Evolutionary conservation across 2,113 vertebrate species (phyloP), one percentile per base, ranked within the genome.

Genomic region (Phrynosoma blainvillii): DNA sequence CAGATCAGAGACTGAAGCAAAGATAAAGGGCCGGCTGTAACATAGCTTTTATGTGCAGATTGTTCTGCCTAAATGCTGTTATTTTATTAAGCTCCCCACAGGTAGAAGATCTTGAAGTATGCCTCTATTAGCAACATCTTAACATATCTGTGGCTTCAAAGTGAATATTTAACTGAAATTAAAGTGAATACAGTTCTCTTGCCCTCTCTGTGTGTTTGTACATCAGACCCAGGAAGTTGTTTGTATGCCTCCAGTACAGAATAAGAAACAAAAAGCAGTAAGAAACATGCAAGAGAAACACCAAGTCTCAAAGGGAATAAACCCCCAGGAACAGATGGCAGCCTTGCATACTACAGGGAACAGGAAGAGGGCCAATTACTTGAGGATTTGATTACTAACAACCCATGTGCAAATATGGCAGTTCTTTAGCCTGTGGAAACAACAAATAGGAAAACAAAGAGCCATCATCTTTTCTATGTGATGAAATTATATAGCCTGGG

Each of bases 331-430:
- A 36, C 79, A 82, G 86, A 87, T 82, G 86, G 86, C 68, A 81
- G 7, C 42, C 70, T 87, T 42, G 47, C 78, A 54, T 73, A 30
- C 78, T 11, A 87, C n/a, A 81, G 79, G 65, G 52, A 80, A 62
- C n/a, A 8, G 79, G 68, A 56, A 73, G 78, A 81, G 27, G 30
- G 40, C 52, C 47, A 74, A 73, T 87, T 86, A 86, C 27, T 36
- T 40, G 78, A 87, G 32, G 66, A 81, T 87, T 59, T 87, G 68
- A 87, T 87, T 81, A 73, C 25, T 81, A 87, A 81, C 74, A 81
- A 81, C 36, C 32, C 16, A n/a, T 47, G 80, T 56, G 81, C 11
- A 73, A 42, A 54, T 73, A 32, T 73, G 25, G 20, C 32, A 47
- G 59, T 74, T 54, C 78, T 74, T 86, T 86, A 47, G 75, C 27